Base-by-base conservation (phyloP, 2,888 invertebrate species). In the Nesidiocoris tenuis region DNA sequence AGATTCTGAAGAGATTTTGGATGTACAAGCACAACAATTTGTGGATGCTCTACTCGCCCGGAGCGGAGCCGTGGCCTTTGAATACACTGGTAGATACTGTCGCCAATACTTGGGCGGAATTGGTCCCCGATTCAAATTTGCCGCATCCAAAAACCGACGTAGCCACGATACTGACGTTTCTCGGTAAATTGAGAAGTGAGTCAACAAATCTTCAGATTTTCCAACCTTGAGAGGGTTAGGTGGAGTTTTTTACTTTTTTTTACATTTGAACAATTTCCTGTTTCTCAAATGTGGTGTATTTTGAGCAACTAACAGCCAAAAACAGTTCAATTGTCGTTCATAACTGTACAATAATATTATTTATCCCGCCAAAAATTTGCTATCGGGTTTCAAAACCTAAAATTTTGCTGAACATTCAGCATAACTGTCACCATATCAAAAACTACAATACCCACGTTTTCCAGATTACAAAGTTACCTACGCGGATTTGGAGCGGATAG, bases 1-100 rank as follows among this genome's bases (percentile, higher is more conserved):
- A 72, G 72, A 61, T 61, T 1, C 21, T 72, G 61, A 72, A 72
- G 19, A 72, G 61, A 16, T 72, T 54, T n/a, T 63, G 21, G 63
- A 54, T 23, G 39, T 63, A 18, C 72, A 61, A 54, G 18, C 61
- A 9, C 21, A 3, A 72, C 5, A 22, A 54, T 7, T 21, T 61
- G 1, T 72, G 72, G 72, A 24, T 18, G n/a, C 72, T 72, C 12
- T 19, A 19, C 12, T 54, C 63, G 18, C 72, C 72, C 5, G 72
- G 72, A 5, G 5, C 24, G n/a, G 72, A 72, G 22, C 72, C 72
- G 3, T 61, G 72, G 72, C 2, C 39, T 5, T 61, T 72, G 19
- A 72, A 54, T 3, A 0, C 21, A 1, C 72, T 72, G 5, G 19
- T 72, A 21, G 72, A 72, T 39, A 61, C 16, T 1, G 21, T 39